Percentiles rank a stretch among this genome's conserved stretches.
Evolutionary conservation across 2,797 vertebrate species (phyloP).

Genomic region (Phaenicophaeus curvirostris): DNA sequence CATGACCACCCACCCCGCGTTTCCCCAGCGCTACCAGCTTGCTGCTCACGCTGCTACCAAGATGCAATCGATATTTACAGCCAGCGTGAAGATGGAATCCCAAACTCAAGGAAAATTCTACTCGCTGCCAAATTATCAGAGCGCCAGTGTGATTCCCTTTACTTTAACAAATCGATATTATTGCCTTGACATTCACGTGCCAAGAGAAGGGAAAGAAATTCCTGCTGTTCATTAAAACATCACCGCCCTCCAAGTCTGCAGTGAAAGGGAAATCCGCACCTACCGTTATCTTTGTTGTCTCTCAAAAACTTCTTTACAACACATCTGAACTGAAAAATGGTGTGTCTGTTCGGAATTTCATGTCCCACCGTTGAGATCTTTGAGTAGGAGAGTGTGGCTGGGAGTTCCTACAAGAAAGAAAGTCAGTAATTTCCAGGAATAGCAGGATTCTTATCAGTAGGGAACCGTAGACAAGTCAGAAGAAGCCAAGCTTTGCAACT

Average conservation of each 20-base stretch:
- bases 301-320: constrained; percentile 70
- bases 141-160: neutral
- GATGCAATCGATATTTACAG: neutral
- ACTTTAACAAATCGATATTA: fast-evolving
- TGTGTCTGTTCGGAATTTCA: constrained; percentile 63
- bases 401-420: constrained; percentile 72
- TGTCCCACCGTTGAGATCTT: constrained; percentile 79
- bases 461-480: fast-evolving
- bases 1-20: neutral
- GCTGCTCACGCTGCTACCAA: neutral
- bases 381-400: constrained; percentile 61
- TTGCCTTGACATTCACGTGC: fast-evolving
- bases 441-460: fast-evolving
- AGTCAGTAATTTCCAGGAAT: neutral
- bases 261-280: neutral
- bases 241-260: no score
- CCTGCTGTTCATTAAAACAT: neutral
- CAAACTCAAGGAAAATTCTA: neutral
- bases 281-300: constrained; percentile 78
- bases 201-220: neutral
- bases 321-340: constrained; percentile 70
- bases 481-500: fast-evolving
- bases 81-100: no score
- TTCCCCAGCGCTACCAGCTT: neutral
- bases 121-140: neutral